Conservation (phyloP, 2,888 invertebrate species). For the Ametastegia equiseti region DNA sequence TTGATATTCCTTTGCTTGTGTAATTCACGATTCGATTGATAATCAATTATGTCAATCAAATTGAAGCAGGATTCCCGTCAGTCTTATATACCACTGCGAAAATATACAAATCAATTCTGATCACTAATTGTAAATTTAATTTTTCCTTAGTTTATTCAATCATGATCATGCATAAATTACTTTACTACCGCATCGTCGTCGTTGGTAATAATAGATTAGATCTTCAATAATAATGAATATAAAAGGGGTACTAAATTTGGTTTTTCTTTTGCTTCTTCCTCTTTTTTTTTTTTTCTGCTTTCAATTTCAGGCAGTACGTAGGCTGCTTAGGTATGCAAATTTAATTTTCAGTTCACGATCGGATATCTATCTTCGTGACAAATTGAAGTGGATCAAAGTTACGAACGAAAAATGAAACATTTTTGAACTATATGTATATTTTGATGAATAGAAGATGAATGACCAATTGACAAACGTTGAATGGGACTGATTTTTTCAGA, state of each 20-base stretch:
- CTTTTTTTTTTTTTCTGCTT: background rate
- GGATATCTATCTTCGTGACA: background rate
- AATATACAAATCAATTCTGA: background rate
- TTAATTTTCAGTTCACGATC: background rate
- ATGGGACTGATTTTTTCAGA: background rate
- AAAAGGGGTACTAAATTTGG: background rate
- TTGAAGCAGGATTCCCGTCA: background rate
- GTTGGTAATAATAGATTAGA: background rate
- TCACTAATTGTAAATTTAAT: background rate
- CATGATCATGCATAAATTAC: background rate
- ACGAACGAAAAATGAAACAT: background rate
- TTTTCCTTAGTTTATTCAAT: background rate
- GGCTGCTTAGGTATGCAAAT: background rate
- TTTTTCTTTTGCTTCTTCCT: background rate
- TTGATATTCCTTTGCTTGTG: background rate
- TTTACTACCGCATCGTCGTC: background rate
- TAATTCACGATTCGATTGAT: background rate
- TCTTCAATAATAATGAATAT: background rate
- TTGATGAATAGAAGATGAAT: background rate
- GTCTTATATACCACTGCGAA: background rate
- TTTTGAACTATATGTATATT: background rate
- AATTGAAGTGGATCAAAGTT: background rate
- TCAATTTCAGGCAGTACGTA: background rate
- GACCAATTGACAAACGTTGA: conserved; percentile 8
- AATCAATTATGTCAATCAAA: background rate